Evolutionary conservation across 2,888 invertebrate species (phyloP), one percentile per base, ranked within the genome.

Genomic region (Litoditis marina): DNA sequence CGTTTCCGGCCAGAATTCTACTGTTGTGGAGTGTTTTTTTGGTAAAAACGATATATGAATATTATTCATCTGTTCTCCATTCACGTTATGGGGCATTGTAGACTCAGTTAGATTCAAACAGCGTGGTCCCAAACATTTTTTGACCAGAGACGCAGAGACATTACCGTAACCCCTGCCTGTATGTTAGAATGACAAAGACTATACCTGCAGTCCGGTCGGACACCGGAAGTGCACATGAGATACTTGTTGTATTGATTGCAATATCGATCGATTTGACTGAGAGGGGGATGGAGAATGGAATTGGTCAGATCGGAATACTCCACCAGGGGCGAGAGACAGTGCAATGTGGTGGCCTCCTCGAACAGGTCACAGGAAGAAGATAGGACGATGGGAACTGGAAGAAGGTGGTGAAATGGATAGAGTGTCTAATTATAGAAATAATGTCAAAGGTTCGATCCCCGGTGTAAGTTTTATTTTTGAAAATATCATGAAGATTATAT

Each of bases 181-280:
- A 42, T 39, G 25, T 5, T 11, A 11, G 4, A 50, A 11, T 13
- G 19, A 22, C 54, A 22, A 46, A 44, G 6, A 13, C n/a, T 31
- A 25, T 60, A 75, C 74, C 75, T 63, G 65, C 77, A 77, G 39
- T 65, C 60, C 2, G 69, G 68, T 36, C 67, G 62, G 27, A 76
- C 75, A 32, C 71, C 71, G 19, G 65, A 59, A 34, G 77, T 73
- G 59, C 78, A 78, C 60, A 73, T 64, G 60, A 73, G 69, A 59
- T 71, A 78, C 49, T 67, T 66, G 47, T 67, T 70, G 61, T 70
- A 78, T 32, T 70, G 66, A 34, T 63, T 58, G 61, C 78, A 78
- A 28, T 73, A 64, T n/a, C 58, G 42, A 32, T 62, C 70, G 28
- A 71, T 61, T 7, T 59, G 59, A 32, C 66, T 65, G 31, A 78